Evolutionary conservation across 1,140 invertebrate genomes (phyloP), one percentile per base, ranked within the genome.

Genomic region (Apocrypta bakeri): DNA sequence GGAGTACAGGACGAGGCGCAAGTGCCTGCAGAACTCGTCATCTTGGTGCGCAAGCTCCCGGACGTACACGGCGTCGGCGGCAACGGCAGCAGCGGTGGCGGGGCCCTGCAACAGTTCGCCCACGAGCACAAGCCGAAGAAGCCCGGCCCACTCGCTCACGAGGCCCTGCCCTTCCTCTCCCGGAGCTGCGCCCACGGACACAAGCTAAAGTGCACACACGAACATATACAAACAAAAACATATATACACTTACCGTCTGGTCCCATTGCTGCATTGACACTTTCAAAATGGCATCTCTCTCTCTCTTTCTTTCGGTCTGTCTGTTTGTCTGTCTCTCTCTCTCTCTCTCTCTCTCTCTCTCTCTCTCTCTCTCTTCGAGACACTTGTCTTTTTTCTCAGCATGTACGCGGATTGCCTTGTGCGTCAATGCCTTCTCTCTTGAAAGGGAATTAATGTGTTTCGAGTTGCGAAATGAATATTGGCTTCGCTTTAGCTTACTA

Each of bases 1-100:
- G 14, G 90, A 91, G 63, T 91, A 91, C 81, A 84, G 88, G 31
- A 89, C 88, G 0, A 73, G 89, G 17, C 85, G 87, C 75, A 90
- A 9, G 90, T 91, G 40, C 85, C 91, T 14, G 88, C 86, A 4
- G 88, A 90, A 14, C 86, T 87, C 14, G 88, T 90, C 83, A 84
- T 90, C 68, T 75, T 89, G 11, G 90, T 89, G 7, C 88, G 87
- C 17, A 88, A 91, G 78, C 82, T 64, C 90, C 40, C 85, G 86
- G 4, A 87, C 31, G 1, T 14, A 61, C 87, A 9, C 24, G 21
- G 0, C 48, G 25, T 1, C 33, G 9, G 33, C 56, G 88, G 86
- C 56, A 29, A 9, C 24, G 21, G 0, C 48, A 17, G 7, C 48
- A 17, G 7, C 56, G 88, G 86, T 6, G 89, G 87, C 4, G 85